phyloP scores from a whole-genome alignment of 2,888 invertebrate species.

The Leucania comma region DNA sequence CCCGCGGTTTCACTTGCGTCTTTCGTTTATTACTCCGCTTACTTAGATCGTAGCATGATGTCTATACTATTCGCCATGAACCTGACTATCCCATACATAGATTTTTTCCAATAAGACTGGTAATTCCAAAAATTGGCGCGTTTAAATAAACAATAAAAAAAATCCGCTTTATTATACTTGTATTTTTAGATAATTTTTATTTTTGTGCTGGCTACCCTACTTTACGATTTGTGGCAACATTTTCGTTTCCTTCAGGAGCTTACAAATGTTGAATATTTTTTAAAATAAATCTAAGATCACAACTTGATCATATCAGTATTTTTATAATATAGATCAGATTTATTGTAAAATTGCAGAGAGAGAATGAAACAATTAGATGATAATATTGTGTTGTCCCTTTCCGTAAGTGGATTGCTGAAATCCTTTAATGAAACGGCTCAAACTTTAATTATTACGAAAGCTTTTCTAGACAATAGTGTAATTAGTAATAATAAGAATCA shows the following conservation, averaged over 20 bases:
- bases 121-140: too few relatives aligned
- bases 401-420: slow-evolving; percentile 14
- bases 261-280: not conserved
- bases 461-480: slow-evolving; percentile 29
- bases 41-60: too few relatives aligned
- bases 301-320: slow-evolving; percentile 43
- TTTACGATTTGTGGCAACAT: not conserved
- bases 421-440: slow-evolving; percentile 41
- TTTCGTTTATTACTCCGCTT: too few relatives aligned
- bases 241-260: not conserved
- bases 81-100: too few relatives aligned
- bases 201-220: slow-evolving; percentile 9
- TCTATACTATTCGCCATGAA: too few relatives aligned
- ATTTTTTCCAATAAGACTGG: too few relatives aligned
- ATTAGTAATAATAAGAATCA: slow-evolving; percentile 23
- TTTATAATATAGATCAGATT: slow-evolving; percentile 42
- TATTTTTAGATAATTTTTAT: not conserved
- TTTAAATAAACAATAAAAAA: too few relatives aligned
- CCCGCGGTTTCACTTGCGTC: too few relatives aligned
- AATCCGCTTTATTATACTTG: too few relatives aligned
- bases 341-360: slow-evolving; percentile 28
- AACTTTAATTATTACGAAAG: slow-evolving; percentile 34
- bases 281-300: not conserved
- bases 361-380: slow-evolving; percentile 10
- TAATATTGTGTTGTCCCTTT: slow-evolving; percentile 45